Conservation (phyloP, 1,140 invertebrate genomes). For the Ceratitis capitata region DNA sequence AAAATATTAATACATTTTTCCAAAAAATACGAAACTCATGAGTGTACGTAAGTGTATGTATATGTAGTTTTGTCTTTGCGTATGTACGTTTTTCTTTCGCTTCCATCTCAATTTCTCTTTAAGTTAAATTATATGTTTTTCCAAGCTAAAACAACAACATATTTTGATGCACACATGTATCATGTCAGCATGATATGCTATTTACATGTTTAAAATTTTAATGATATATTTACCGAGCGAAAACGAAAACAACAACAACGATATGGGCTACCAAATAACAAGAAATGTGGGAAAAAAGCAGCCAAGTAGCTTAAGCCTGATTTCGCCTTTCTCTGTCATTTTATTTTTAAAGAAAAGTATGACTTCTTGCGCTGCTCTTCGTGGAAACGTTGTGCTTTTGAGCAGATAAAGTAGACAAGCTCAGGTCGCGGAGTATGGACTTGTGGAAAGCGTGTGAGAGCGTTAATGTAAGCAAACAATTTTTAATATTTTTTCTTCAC, state of each 20-base stretch:
- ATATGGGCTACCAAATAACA: not conserved
- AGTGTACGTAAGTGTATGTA: too few species aligned
- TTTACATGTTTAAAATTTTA: not conserved
- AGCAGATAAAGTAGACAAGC: not conserved
- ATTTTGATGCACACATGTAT: not conserved
- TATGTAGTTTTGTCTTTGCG: not conserved
- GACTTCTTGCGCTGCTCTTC: too few species aligned
- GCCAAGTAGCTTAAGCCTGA: not conserved
- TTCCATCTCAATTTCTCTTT: not conserved
- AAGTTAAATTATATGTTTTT: not conserved
- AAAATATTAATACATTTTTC: too few species aligned
- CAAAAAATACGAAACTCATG: too few species aligned
- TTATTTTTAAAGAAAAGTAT: too few species aligned
- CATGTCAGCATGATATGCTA: not conserved
- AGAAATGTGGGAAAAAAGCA: too few species aligned
- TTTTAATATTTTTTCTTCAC: too few species aligned
- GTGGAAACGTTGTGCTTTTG: not conserved
- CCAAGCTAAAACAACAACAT: not conserved
- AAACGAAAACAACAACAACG: not conserved
- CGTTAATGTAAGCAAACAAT: too few species aligned
- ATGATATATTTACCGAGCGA: not conserved
- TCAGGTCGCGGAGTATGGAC: too few species aligned
- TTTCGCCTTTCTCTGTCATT: not conserved
- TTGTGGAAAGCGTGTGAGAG: too few species aligned
- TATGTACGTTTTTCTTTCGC: not conserved